Percentiles rank a stretch among this genome's conserved stretches.
Conservation (phyloP, 2,113 vertebrate genomes). For the Fukomys damarensis region DNA sequence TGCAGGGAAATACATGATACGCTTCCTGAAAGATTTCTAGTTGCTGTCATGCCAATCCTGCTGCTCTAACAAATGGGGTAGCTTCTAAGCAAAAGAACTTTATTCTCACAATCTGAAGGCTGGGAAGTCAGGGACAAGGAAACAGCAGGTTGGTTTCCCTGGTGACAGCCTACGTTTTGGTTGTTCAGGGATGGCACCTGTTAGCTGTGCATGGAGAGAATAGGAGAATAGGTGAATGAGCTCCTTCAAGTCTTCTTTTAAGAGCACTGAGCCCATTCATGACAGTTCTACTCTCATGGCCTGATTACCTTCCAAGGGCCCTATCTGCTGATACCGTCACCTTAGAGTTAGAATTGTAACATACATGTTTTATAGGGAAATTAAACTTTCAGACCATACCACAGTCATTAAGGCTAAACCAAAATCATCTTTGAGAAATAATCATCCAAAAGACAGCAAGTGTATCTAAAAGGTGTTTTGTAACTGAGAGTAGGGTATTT, state of each 20-base stretch:
- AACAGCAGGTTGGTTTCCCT: too few species aligned
- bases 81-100: neutral
- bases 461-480: neutral
- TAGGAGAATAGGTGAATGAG: too few species aligned
- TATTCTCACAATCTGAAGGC: neutral
- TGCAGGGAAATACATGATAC: too few species aligned
- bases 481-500: neutral
- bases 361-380: neutral
- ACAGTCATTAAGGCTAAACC: neutral
- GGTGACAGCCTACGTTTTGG: neutral
- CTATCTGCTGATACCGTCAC: neutral
- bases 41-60: neutral
- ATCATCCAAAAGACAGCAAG: neutral
- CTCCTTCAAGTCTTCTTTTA: neutral
- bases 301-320: neutral
- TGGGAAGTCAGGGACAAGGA: neutral
- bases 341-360: neutral
- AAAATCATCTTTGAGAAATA: neutral
- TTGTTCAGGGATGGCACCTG: too few species aligned
- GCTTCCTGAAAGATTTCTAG: neutral
- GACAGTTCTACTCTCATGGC: neutral
- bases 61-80: neutral
- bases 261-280: neutral
- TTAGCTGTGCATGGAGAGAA: fast-evolving
- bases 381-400: neutral